Base-by-base conservation (phyloP, 2,888 invertebrate genomes). In the Seira sanloemensis region DNA sequence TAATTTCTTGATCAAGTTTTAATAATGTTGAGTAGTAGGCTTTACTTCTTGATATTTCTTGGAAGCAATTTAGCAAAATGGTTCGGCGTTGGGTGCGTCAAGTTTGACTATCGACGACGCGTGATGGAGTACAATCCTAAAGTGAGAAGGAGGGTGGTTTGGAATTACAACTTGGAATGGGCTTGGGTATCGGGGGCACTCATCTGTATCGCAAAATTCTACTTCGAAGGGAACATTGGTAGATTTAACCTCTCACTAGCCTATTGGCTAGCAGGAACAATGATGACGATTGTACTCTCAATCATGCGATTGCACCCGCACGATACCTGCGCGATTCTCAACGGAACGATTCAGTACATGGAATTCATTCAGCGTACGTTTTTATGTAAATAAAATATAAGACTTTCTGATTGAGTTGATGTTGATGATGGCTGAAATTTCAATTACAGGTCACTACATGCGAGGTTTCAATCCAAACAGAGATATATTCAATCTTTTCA, bases 201-300 rank as follows among this genome's bases (percentile, higher is more conserved):
- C 9, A 1, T 26, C 4, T 18, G 25, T 12, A 25, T 19, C 2
- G 12, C 26, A 0, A 73, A 62, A 25, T 26, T 26, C 62, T 58
- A 62, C 58, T 18, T 2, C 7, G 12, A 25, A 16, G 73, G 62
- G 4, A 21, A 73, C 62, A 58, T 73, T n/a, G 25, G 25, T 18
- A 58, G 62, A 58, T 73, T 73, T 18, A 73, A 73, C 16, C 26
- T 73, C 18, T 37, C 58, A 1, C 18, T 73, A 2, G 58, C 73
- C 0, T 73, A 62, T 21, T 73, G 73, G 73, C 18, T 73, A 12
- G 58, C 58, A 1, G 73, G 73, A 24, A 25, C 26, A 4, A 24
- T 73, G 0, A 58, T 62, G 1, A 24, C 73, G 0, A 24, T 25
- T 1, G 21, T 18, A 5, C 46, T 23, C 19, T 26, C 18, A 0